Conservation (phyloP, 2,888 invertebrate genomes). For the Hypsopygia costalis region DNA sequence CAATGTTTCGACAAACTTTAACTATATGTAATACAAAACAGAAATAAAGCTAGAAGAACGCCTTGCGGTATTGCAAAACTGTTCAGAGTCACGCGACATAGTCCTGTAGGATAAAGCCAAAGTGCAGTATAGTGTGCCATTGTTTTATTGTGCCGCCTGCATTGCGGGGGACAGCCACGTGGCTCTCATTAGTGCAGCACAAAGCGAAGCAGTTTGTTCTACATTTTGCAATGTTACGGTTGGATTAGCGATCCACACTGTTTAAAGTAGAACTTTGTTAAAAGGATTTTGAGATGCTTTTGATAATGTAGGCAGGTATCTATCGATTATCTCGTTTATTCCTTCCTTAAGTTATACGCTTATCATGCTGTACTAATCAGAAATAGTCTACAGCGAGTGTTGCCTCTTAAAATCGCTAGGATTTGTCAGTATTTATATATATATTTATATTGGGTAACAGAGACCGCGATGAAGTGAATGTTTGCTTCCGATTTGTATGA, state of each 20-base stretch:
- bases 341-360: too few relatives aligned
- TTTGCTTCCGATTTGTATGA: too few relatives aligned
- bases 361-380: too few relatives aligned
- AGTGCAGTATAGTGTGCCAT: constrained; percentile 66
- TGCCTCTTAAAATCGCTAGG: too few relatives aligned
- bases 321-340: too few relatives aligned
- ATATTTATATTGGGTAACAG: too few relatives aligned
- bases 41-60: constrained; percentile 43
- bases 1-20: constrained; percentile 42
- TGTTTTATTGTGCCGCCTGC: constrained; percentile 79
- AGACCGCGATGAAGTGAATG: too few relatives aligned
- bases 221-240: constrained; percentile 72
- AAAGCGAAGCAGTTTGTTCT: constrained; percentile 76
- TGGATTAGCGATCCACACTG: constrained; percentile 65
- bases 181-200: constrained; percentile 76
- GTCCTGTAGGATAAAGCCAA: constrained; percentile 70
- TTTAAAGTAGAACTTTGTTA: constrained; percentile 67
- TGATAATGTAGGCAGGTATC: constrained; percentile 20
- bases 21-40: constrained; percentile 42
- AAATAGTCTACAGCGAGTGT: too few relatives aligned
- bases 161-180: constrained; percentile 78
- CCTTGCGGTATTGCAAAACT: constrained; percentile 59
- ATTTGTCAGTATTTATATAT: too few relatives aligned
- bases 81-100: constrained; percentile 68
- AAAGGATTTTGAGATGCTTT: constrained; percentile 28